phyloP scores from a whole-genome alignment of 2,888 invertebrate species.

The Eurytoma californica region DNA sequence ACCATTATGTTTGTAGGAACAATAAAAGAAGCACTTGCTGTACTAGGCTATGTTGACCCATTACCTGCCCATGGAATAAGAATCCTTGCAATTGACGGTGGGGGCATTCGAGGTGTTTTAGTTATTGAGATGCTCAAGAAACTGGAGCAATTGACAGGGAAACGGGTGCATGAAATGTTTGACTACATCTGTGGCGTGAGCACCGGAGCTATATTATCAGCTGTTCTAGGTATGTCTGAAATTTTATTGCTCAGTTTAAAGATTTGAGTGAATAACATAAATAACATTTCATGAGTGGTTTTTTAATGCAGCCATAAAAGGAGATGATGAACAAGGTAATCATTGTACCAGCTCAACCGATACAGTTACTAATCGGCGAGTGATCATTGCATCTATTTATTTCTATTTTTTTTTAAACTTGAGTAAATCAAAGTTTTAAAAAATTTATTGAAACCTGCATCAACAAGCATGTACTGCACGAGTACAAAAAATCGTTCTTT shows the following conservation, averaged over 20 bases:
- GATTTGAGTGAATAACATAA: conserved; percentile 16
- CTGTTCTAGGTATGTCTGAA: conserved; percentile 79
- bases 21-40: conserved; percentile 79
- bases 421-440: conserved; percentile 13
- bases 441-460: background rate
- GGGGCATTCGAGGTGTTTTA: conserved; percentile 91
- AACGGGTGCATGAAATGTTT: conserved; percentile 85
- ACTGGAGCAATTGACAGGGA: conserved; percentile 84
- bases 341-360: conserved; percentile 24
- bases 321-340: conserved; percentile 60
- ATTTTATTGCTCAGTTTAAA: conserved; percentile 54
- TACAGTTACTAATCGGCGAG: conserved; percentile 35
- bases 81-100: conserved; percentile 92
- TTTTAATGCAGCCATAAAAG: conserved; percentile 62
- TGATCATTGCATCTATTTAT: conserved; percentile 34
- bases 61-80: conserved; percentile 85
- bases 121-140: conserved; percentile 88
- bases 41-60: conserved; percentile 84
- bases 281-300: conserved; percentile 43
- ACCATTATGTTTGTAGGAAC: conserved; percentile 61
- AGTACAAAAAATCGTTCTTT: too few species aligned
- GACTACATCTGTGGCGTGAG: conserved; percentile 91
- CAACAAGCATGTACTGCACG: too few species aligned
- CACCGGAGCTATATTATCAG: conserved; percentile 88
- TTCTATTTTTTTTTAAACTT: conserved; percentile 38